Conservation (phyloP, 1,140 invertebrate species). For the Drosophila leontia region DNA sequence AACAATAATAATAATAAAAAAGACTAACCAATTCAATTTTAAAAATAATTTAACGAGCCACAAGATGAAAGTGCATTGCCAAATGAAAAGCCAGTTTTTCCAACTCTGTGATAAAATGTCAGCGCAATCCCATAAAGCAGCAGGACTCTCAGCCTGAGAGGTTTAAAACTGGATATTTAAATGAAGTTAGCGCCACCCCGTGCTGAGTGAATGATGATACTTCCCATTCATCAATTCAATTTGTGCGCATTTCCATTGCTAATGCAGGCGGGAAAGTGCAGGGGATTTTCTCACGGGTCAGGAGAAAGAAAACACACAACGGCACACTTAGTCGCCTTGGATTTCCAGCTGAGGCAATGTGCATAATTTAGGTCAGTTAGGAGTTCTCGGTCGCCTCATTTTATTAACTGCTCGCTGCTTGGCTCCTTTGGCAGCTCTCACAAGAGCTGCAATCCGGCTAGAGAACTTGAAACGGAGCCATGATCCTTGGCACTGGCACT, state of each 20-base stretch:
- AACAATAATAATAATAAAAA: neutral
- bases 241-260: conserved; percentile 53
- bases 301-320: conserved; percentile 1
- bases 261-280: conserved; percentile 38
- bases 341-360: neutral
- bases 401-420: conserved; percentile 45
- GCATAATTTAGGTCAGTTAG: conserved; percentile 62
- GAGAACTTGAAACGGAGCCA: conserved; percentile 18
- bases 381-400: conserved; percentile 44
- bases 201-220: conserved; percentile 21
- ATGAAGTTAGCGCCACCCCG: conserved; percentile 8
- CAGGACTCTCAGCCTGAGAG: neutral
- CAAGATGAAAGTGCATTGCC: conserved; percentile 18
- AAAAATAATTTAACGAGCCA: neutral
- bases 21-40: neutral
- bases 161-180: conserved; percentile 19
- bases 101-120: conserved; percentile 3
- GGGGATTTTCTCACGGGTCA: conserved; percentile 22
- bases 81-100: conserved; percentile 7
- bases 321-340: conserved; percentile 13
- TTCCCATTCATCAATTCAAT: conserved; percentile 48
- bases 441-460: conserved; percentile 49
- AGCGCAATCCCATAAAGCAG: conserved; percentile 19
- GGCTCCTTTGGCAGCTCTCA: conserved; percentile 15
- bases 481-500: conserved; percentile 14